Percentiles rank a stretch among this genome's conserved stretches.
These are phyloP conservation scores for Trachemys scripta DNA, from an alignment of 2,113 vertebrate genomes.

Conservation along the genomic window DNA sequence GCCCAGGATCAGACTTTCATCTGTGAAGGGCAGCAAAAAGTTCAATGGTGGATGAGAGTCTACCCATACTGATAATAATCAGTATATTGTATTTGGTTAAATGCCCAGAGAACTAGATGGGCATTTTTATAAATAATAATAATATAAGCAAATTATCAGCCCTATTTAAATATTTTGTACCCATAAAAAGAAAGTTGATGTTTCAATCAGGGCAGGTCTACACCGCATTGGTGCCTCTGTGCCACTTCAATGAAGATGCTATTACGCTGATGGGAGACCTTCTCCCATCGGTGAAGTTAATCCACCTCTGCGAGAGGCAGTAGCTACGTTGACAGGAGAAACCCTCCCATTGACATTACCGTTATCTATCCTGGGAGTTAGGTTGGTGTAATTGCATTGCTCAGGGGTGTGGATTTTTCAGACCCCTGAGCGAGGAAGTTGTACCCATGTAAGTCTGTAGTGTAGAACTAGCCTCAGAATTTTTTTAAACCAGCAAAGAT, in stretches of 20 bases:
- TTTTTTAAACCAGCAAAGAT: fast-evolving
- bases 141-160: fast-evolving
- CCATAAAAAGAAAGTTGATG: background rate
- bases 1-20: background rate
- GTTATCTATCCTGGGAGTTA: background rate
- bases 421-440: background rate
- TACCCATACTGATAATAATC: background rate
- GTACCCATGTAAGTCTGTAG: background rate
- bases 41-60: background rate
- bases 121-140: background rate
- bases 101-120: background rate
- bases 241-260: background rate
- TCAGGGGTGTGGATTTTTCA: background rate
- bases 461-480: background rate
- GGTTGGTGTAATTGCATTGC: background rate
- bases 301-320: background rate
- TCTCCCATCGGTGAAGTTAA: background rate
- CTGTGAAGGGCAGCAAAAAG: background rate
- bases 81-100: fast-evolving
- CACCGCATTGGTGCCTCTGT: background rate
- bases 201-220: background rate
- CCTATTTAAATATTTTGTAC: background rate
- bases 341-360: background rate
- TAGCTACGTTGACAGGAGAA: background rate
- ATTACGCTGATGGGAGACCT: background rate